Conservation (phyloP, 30 jellyfish, hydroid and myxozoan genomes). For the Clytia hemisphaerica region DNA sequence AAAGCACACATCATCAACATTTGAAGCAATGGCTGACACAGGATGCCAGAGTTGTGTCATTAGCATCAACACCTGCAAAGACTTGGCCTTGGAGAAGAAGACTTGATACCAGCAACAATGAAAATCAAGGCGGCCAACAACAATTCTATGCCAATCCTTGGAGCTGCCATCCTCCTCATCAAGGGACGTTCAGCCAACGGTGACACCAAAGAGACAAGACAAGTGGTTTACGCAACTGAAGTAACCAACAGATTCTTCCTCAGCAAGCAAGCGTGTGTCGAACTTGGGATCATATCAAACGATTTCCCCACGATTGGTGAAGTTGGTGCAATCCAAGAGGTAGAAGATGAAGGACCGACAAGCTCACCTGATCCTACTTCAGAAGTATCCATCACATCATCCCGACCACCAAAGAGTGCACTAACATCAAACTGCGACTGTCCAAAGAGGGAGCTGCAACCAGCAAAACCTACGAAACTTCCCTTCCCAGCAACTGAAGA, state of each 20-base stretch:
- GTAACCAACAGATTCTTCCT: background rate
- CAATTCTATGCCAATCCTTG: background rate
- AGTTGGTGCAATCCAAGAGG: too few relatives aligned
- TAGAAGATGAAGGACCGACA: too few relatives aligned
- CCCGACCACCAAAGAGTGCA: too few relatives aligned
- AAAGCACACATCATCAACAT: background rate
- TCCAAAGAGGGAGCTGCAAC: constrained; percentile 11
- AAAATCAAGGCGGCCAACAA: constrained; percentile 12
- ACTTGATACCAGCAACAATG: constrained; percentile 11
- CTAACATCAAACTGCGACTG: background rate
- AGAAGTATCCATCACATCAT: too few relatives aligned
- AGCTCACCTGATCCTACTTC: too few relatives aligned
- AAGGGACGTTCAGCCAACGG: background rate
- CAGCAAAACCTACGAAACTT: constrained; percentile 11
- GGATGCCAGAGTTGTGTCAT: constrained; percentile 12
- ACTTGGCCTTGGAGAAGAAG: constrained; percentile 1
- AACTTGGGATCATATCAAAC: background rate
- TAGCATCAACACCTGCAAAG: background rate
- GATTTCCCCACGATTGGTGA: constrained; percentile 8
- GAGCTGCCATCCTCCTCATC: background rate
- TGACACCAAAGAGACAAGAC: background rate
- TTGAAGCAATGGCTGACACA: background rate
- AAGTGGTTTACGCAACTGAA: background rate
- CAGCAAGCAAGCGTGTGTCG: background rate
- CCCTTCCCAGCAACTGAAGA: constrained; percentile 7